Conservation (phyloP, 2,888 invertebrate species). For the Eilema sororculum region DNA sequence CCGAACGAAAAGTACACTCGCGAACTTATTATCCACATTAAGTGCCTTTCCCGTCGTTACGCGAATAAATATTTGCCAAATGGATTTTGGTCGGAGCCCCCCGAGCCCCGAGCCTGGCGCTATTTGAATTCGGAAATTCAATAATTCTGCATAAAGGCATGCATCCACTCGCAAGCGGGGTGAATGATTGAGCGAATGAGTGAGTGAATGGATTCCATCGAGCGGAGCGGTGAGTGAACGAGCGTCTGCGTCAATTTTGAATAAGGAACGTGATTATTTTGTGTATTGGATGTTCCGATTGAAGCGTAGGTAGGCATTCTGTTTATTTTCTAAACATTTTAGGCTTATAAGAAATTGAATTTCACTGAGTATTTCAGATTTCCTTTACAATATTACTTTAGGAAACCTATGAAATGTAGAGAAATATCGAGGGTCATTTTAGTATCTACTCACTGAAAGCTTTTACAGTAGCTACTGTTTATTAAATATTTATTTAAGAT, state of each 20-base stretch:
- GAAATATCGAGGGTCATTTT: constrained; percentile 23
- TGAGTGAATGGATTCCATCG: constrained; percentile 70
- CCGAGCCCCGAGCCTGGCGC: constrained; percentile 49
- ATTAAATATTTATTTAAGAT: not conserved
- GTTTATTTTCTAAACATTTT: constrained; percentile 63
- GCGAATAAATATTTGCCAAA: constrained; percentile 66
- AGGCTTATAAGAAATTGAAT: constrained; percentile 56
- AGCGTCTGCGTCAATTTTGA: constrained; percentile 61
- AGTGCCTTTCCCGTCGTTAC: constrained; percentile 48
- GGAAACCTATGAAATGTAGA: constrained; percentile 27
- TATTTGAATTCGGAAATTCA: constrained; percentile 73
- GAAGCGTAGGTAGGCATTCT: constrained; percentile 55
- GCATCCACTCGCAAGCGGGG: constrained; percentile 69
- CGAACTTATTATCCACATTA: constrained; percentile 49
- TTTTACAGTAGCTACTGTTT: not conserved
- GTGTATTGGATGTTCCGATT: constrained; percentile 63
- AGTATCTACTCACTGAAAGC: constrained; percentile 7
- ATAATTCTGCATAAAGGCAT: constrained; percentile 78
- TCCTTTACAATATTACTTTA: constrained; percentile 31
- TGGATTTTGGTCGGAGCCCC: constrained; percentile 64
- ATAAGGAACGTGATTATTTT: constrained; percentile 71
- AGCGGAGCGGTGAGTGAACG: constrained; percentile 57
- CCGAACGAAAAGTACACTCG: constrained; percentile 34
- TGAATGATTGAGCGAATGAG: constrained; percentile 75
- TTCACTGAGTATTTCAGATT: constrained; percentile 33